Base-by-base conservation (phyloP, 2,797 vertebrate genomes). In the Salarias fasciatus region DNA sequence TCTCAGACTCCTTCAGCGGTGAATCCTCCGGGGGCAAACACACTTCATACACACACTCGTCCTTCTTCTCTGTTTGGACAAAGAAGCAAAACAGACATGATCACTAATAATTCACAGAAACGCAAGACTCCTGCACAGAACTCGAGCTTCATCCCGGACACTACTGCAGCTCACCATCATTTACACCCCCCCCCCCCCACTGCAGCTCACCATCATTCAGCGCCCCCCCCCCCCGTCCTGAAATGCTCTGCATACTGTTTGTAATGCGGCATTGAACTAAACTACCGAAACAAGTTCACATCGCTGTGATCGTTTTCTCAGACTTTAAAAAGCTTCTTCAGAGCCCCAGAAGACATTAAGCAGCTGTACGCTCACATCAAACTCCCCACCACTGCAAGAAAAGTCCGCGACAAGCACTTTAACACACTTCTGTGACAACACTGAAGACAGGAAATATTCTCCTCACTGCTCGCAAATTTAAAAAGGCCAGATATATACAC, bases 21-120 rank as follows among this genome's bases (percentile, higher is more conserved):
- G 87, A 79, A 3, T 94, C 94, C 56, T 93, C 93, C 51, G 92
- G 91, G 28, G 93, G 94, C 74, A 93, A 85, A 68, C 46, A 59
- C 51, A 89, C 86, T 46, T 92, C 91, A 12, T 86, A 85, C 47
- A 81, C 85, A 53, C 75, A 77, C 57, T 74, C 84, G 0, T 90
- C 80, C 53, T 88, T 92, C 66, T 91, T 91, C 57, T 91, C 93
- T 92, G 80, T 57, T 77, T 46, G 55, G 68, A 79, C 49, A 56
- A 47, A 80, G 33, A 6, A 6, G 33, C 24, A 24, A 24, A 24
- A n/a, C n/a, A n/a, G n/a, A 33, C 11, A 36, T 18, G 10, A 41
- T 41, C 42, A n/a, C n/a, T n/a, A n/a, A n/a, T n/a, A n/a, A n/a
- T n/a, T n/a, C n/a, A n/a, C n/a, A 24, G 18, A 2, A 24, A 24